Evolutionary conservation across 2,113 vertebrate genomes (phyloP).

Genomic region (Ranitomeya variabilis): DNA sequence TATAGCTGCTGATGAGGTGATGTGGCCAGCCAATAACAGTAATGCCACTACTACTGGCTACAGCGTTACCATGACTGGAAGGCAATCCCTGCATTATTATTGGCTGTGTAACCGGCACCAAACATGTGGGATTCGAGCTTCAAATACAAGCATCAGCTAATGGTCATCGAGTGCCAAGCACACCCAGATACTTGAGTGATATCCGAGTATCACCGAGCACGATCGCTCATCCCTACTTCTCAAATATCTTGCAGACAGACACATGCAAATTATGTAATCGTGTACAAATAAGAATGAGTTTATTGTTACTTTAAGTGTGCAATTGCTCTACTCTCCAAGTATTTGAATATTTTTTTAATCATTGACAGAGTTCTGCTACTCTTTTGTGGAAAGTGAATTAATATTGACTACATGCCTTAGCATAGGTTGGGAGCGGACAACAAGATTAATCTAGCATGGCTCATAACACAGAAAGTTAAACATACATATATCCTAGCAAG

Average conservation of each 20-base stretch:
- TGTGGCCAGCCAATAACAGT: too few relatives aligned
- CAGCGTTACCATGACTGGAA: too few relatives aligned
- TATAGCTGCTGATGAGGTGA: too few relatives aligned
- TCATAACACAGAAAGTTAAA: constrained; percentile 49
- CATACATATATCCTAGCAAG: constrained; percentile 30
- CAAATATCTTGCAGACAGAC: background rate
- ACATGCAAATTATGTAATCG: background rate
- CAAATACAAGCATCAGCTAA: too few relatives aligned
- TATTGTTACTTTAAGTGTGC: background rate
- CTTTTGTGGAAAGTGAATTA: constrained; percentile 18
- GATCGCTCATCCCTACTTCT: too few relatives aligned
- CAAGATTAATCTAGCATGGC: constrained; percentile 38
- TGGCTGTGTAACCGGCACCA: too few relatives aligned
- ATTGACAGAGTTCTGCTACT: background rate
- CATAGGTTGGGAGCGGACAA: constrained; percentile 2
- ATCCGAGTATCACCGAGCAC: too few relatives aligned
- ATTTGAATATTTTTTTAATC: background rate
- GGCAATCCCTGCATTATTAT: too few relatives aligned
- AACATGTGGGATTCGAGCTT: too few relatives aligned
- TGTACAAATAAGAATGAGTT: background rate
- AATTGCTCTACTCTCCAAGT: background rate
- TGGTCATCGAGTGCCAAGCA: too few relatives aligned
- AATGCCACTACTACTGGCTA: too few relatives aligned
- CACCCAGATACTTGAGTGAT: too few relatives aligned
- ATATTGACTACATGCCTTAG: constrained; percentile 19